These are phyloP conservation scores for Silurus glanis DNA, from an alignment of 2,113 vertebrate species.

Conservation along the genomic window DNA sequence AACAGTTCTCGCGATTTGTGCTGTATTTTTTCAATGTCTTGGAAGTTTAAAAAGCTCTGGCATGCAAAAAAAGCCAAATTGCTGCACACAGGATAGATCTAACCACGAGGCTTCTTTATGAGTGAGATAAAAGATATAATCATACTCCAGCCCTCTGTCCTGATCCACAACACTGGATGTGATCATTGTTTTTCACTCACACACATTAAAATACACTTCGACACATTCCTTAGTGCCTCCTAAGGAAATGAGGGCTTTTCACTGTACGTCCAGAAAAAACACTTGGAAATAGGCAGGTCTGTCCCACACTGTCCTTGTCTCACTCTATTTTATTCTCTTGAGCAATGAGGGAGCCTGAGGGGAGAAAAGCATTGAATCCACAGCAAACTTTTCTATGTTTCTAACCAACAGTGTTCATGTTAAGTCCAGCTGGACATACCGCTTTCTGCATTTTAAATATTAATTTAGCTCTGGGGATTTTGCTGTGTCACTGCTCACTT, in stretches of 20 bases:
- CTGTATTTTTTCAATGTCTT: neutral
- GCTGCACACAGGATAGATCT: constrained; percentile 15
- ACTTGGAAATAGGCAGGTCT: constrained; percentile 27
- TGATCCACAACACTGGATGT: neutral
- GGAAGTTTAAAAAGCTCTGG: neutral
- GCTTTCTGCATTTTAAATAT: constrained; percentile 6
- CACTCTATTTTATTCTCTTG: constrained; percentile 25
- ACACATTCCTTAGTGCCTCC: constrained; percentile 51
- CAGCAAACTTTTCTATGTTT: constrained; percentile 13
- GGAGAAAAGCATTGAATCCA: neutral
- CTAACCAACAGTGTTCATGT: constrained; percentile 12
- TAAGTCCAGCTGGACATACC: constrained; percentile 21
- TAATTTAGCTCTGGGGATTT: constrained; percentile 14
- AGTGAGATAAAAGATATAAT: neutral
- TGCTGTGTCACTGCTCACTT: neutral
- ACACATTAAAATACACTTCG: constrained; percentile 40
- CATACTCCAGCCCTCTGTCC: neutral
- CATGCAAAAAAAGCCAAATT: constrained; percentile 9
- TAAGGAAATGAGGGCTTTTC: constrained; percentile 55
- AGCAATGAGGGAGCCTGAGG: constrained; percentile 10
- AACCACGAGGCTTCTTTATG: neutral
- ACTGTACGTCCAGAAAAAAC: constrained; percentile 34
- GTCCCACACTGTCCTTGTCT: constrained; percentile 37
- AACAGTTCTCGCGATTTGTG: neutral
- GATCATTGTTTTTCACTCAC: constrained; percentile 26